Percentiles rank a stretch among this genome's conserved stretches.
phyloP scores from a whole-genome alignment of 2,113 vertebrate genomes.

The Lathamus discolor region DNA sequence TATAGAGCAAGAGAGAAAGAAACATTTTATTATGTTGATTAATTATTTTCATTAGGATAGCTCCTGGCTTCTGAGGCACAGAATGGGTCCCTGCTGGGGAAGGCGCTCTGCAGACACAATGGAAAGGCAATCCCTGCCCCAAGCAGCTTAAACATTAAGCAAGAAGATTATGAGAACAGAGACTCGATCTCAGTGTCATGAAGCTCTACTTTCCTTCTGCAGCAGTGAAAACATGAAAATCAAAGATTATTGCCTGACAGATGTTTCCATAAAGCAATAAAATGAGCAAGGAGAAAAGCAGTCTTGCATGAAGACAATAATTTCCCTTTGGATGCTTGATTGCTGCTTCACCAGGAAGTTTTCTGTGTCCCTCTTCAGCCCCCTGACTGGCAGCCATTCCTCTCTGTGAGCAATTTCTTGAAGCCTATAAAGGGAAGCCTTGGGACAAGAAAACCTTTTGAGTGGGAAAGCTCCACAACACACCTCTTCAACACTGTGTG shows the following conservation, averaged over 20 bases:
- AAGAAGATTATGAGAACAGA: not conserved
- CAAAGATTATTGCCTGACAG: conserved; percentile 28
- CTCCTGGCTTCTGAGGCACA: not conserved
- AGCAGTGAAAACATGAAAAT: conserved; percentile 1
- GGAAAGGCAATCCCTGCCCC: not conserved
- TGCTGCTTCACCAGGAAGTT: not conserved
- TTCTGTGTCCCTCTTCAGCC: not conserved
- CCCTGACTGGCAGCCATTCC: not conserved
- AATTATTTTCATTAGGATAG: conserved; percentile 26
- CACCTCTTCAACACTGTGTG: fast-evolving
- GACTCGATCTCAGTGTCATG: not conserved
- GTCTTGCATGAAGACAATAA: conserved; percentile 12
- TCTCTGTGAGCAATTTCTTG: not conserved
- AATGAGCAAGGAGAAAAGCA: not conserved
- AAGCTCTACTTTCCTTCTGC: conserved; percentile 20
- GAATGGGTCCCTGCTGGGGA: not conserved
- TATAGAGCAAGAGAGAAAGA: not conserved
- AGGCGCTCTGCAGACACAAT: not conserved
- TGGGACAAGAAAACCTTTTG: not conserved
- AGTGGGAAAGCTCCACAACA: not conserved
- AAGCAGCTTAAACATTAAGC: not conserved
- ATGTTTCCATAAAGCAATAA: conserved; percentile 40
- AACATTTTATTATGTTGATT: not conserved
- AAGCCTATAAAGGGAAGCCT: not conserved
- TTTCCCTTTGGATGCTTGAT: conserved; percentile 9